Evolutionary conservation across 2,797 vertebrate genomes (phyloP).

Genomic region (Premnoplex brunnescens): DNA sequence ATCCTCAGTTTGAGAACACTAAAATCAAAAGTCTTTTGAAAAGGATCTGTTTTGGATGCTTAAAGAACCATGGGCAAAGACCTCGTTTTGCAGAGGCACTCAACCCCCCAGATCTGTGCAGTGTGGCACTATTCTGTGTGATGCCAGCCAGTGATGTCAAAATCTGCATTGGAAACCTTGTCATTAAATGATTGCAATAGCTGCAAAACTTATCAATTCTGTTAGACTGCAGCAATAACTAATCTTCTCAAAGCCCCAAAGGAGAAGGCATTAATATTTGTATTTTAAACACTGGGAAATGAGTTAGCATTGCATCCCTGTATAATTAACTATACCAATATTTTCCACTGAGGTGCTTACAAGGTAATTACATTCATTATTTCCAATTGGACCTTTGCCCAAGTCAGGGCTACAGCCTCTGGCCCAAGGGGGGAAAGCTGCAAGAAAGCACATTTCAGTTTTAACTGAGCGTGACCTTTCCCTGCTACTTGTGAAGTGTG

Average conservation of each 20-base stretch:
- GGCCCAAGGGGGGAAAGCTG: not conserved
- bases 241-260: not conserved
- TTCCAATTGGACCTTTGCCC: slow-evolving; percentile 29
- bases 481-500: not conserved
- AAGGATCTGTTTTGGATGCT: not conserved
- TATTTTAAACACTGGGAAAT: slow-evolving; percentile 36
- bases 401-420: not conserved
- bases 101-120: not conserved
- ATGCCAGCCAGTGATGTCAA: not conserved
- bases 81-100: not conserved
- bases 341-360: slow-evolving; percentile 54
- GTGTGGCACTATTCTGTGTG: accelerated
- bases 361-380: slow-evolving; percentile 49
- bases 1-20: not conserved
- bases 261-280: slow-evolving; percentile 11
- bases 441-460: not conserved
- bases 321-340: slow-evolving; percentile 29
- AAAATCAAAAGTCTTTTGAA: not conserved
- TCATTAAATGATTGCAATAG: not conserved
- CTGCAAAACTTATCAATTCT: not conserved
- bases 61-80: not conserved
- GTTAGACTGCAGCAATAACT: not conserved
- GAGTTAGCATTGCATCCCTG: not conserved
- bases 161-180: not conserved
- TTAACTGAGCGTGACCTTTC: not conserved